Evolutionary conservation across 2,888 invertebrate species (phyloP), one percentile per base, ranked within the genome.

Genomic region (Horisme vitalbata): DNA sequence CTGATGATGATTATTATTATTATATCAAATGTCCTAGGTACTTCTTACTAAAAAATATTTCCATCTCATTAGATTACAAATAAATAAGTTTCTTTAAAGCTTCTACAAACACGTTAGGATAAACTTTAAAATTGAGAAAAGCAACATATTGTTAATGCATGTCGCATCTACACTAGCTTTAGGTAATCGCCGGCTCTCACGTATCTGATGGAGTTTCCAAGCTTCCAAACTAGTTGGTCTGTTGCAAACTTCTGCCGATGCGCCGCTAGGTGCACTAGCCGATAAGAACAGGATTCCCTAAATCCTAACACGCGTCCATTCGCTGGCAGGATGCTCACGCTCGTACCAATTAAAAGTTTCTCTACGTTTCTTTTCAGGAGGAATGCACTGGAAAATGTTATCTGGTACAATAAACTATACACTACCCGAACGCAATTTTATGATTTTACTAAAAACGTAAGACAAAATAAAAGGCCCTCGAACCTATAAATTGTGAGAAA

Each of bases 121-220:
- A 23, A 41, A 37, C 36, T 41, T 38, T 38, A 38, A 35, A 41
- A 27, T 36, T 47, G 32, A 28, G 53, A 57, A 53, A 55, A 49
- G 56, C 47, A 61, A 59, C 54, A 58, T 60, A 67, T 65, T 65
- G 59, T 51, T 57, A 59, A 61, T 63, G 65, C 61, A 65, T 65
- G 65, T 68, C 63, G 54, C 63, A 58, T 55, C 54, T 52, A 49
- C 57, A 61, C 57, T 58, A 58, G 64, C 59, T 69, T 44, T 67
- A 76, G 76, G 78, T 85, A 84, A 84, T 84, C 85, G 79, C 75
- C 72, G 63, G 61, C 61, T 74, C 80, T 80, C 86, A 85, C 84
- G 83, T 85, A 82, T 82, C 84, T 86, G 86, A 84, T 85, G 68
- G 81, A 88, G 87, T 88, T 88, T 79, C 75, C 71, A 73, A 84